Percentiles rank a stretch among this genome's conserved stretches.
phyloP scores from a whole-genome alignment of 2,888 invertebrate species.

The Zeuzera pyrina region DNA sequence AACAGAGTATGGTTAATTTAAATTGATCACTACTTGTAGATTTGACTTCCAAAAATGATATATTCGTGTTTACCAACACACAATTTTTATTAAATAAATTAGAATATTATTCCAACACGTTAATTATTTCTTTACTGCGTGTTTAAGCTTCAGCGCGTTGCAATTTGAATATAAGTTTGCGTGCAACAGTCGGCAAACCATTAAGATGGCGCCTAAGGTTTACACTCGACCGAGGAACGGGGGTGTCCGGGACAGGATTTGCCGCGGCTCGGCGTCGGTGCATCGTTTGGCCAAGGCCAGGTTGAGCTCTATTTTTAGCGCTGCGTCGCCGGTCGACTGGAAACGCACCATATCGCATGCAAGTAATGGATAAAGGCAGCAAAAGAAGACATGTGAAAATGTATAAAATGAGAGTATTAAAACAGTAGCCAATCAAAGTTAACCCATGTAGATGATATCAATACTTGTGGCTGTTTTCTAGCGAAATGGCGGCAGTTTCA shows the following conservation, averaged over 20 bases:
- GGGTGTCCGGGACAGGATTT: slow-evolving; percentile 32
- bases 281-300: slow-evolving; percentile 34
- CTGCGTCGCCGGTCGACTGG: slow-evolving; percentile 55
- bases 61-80: too few species aligned
- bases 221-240: slow-evolving; percentile 27
- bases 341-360: slow-evolving; percentile 30
- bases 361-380: slow-evolving; percentile 17
- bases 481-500: too few species aligned
- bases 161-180: slow-evolving; percentile 33
- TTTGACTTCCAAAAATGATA: too few species aligned
- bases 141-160: too few species aligned
- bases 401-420: not conserved
- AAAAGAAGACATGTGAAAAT: slow-evolving; percentile 20
- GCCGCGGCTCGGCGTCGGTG: slow-evolving; percentile 22
- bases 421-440: too few species aligned
- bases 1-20: too few species aligned
- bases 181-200: slow-evolving; percentile 44
- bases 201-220: slow-evolving; percentile 56
- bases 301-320: slow-evolving; percentile 65
- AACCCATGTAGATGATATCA: too few species aligned
- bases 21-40: too few species aligned
- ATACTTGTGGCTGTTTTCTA: too few species aligned
- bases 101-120: too few species aligned
- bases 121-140: too few species aligned
- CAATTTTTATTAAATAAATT: too few species aligned